Conservation (phyloP, 2,797 vertebrate genomes). For the Myiothlypis coronata region DNA sequence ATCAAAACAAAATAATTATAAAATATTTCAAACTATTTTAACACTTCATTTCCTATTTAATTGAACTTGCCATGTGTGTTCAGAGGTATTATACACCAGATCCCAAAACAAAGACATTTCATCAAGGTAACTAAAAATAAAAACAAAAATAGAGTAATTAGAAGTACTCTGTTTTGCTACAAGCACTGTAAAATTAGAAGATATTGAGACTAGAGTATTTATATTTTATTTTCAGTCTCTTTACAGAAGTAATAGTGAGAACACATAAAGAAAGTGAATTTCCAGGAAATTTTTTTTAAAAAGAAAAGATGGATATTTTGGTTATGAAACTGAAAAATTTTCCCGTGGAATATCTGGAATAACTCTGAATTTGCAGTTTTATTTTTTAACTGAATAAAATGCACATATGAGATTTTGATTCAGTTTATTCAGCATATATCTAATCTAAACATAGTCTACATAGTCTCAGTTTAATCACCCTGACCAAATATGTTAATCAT, state of each 20-base stretch:
- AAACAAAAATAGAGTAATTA: not conserved
- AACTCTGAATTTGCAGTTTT: not conserved
- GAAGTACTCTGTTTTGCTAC: not conserved
- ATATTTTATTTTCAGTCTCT: not conserved
- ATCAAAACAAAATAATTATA: not conserved
- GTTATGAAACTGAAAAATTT: not conserved
- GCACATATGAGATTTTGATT: not conserved
- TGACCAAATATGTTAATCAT: accelerated
- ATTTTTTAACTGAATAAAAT: not conserved
- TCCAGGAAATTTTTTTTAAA: not conserved
- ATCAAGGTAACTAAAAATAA: not conserved
- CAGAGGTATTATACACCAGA: not conserved
- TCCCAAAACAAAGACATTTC: not conserved
- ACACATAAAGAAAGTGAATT: not conserved
- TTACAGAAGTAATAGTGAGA: not conserved
- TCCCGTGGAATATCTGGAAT: not conserved
- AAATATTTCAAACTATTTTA: not conserved
- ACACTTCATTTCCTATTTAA: not conserved
- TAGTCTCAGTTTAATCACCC: not conserved
- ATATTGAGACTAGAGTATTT: not conserved
- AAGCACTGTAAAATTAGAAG: not conserved
- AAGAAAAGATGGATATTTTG: not conserved
- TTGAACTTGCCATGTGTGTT: not conserved
- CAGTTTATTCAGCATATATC: not conserved
- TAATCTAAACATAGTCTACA: not conserved